These are phyloP conservation scores for Apis laboriosa DNA, from an alignment of 1,140 invertebrate species.

Conservation along the genomic window DNA sequence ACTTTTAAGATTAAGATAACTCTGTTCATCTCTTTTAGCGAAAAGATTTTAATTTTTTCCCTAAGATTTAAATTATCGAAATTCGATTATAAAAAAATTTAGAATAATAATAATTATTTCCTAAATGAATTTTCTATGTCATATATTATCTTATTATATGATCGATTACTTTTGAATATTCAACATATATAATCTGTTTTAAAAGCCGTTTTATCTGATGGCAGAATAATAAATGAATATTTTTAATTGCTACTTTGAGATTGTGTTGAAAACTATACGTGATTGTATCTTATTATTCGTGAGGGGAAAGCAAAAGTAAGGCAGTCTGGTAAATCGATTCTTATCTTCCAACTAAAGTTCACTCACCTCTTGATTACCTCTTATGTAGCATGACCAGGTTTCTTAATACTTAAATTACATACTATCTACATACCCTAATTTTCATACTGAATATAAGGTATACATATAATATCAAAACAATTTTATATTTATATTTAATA, in stretches of 20 bases:
- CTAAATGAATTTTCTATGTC: not conserved
- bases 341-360: constrained; percentile 52
- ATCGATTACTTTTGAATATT: constrained; percentile 7
- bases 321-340: constrained; percentile 61
- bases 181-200: not conserved
- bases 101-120: not conserved
- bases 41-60: no score
- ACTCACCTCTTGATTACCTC: constrained; percentile 35
- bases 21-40: no score
- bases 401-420: not conserved
- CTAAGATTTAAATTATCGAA: no score
- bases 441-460: not conserved
- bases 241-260: not conserved
- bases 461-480: not conserved
- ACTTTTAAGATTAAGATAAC: no score
- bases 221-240: not conserved
- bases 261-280: not conserved
- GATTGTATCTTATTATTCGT: constrained; percentile 9
- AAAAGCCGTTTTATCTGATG: not conserved
- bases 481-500: not conserved
- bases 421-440: not conserved
- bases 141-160: not conserved
- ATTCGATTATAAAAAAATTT: not conserved
- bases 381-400: not conserved
- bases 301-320: constrained; percentile 57